Percentiles rank a stretch among this genome's conserved stretches.
phyloP scores from a whole-genome alignment of 2,888 invertebrate species.

The Flexamia atlantica region DNA sequence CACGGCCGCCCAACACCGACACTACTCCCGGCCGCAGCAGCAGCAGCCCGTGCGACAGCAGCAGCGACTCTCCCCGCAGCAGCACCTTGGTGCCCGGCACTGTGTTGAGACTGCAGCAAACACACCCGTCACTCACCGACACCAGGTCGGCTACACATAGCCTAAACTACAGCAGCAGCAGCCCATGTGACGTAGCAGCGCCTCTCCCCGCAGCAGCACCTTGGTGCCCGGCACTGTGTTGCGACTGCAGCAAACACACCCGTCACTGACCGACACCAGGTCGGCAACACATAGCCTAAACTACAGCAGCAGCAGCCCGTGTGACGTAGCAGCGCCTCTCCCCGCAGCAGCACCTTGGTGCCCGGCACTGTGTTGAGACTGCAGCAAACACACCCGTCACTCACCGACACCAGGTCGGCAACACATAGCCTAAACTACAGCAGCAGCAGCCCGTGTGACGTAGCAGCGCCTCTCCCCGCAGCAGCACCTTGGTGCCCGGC shows the following conservation, averaged over 20 bases:
- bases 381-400: slow-evolving; percentile 17
- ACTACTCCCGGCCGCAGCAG: slow-evolving; percentile 83
- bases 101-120: slow-evolving; percentile 81
- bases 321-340: slow-evolving; percentile 80
- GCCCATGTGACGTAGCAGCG: slow-evolving; percentile 83
- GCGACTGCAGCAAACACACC: slow-evolving; percentile 74
- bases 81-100: slow-evolving; percentile 93
- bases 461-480: slow-evolving; percentile 78
- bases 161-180: slow-evolving; percentile 86
- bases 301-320: slow-evolving; percentile 87
- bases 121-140: background rate
- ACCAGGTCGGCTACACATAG: no score
- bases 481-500: slow-evolving; percentile 90
- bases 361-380: slow-evolving; percentile 92
- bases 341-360: slow-evolving; percentile 84
- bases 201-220: slow-evolving; percentile 78
- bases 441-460: slow-evolving; percentile 86
- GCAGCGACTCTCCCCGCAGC: slow-evolving; percentile 77
- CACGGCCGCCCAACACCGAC: slow-evolving; percentile 90
- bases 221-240: slow-evolving; percentile 96
- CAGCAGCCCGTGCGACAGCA: slow-evolving; percentile 85
- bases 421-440: no score
- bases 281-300: no score
- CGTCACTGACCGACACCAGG: no score
- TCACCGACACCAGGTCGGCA: no score